Evolutionary conservation across 2,113 vertebrate species (phyloP), one percentile per base, ranked within the genome.

Genomic region (Pseudonaja textilis): DNA sequence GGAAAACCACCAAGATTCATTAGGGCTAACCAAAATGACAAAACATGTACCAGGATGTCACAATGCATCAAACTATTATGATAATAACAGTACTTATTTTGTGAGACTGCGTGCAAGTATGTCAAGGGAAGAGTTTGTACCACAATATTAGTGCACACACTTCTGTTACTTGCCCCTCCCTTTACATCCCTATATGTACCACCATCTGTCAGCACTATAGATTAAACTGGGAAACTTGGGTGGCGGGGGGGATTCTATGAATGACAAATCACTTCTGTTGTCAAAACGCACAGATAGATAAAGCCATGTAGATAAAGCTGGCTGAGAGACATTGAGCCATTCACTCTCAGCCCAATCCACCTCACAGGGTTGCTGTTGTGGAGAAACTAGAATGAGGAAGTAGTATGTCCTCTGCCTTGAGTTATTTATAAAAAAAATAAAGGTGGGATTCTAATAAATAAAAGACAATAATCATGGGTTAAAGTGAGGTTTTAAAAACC

Each of bases 181-280:
- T 81, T 81, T 81, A n/a, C 69, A 81, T 22, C 34, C 69, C 34
- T 81, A 81, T 81, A 81, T 3, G 69, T 18, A 39, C 69, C 34
- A 81, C 34, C 34, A 42, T 81, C 42, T 42, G 74, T 81, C 34
- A 81, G 74, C 34, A 81, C 18, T 74, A 20, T 74, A 74, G 64
- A n/a, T 74, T 34, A 34, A 39, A 39, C 6, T 42, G 34, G 18
- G 34, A 22, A 81, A 2, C 18, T 3, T 2, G 34, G 34, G 2
- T 10, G 4, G 4, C 0, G 50, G 11, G 1, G 0, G 0, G 20
- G 3, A 74, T 18, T 16, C 0, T 81, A 8, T 22, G 34, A 81
- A 81, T 42, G 74, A 34, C 74, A 81, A 42, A 42, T 81, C 34
- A 39, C 18, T 42, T 81, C 34, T 81, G 7, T 42, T 81, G 74